Conservation (phyloP, 2,797 vertebrate species). For the Darevskia nairensis region DNA sequence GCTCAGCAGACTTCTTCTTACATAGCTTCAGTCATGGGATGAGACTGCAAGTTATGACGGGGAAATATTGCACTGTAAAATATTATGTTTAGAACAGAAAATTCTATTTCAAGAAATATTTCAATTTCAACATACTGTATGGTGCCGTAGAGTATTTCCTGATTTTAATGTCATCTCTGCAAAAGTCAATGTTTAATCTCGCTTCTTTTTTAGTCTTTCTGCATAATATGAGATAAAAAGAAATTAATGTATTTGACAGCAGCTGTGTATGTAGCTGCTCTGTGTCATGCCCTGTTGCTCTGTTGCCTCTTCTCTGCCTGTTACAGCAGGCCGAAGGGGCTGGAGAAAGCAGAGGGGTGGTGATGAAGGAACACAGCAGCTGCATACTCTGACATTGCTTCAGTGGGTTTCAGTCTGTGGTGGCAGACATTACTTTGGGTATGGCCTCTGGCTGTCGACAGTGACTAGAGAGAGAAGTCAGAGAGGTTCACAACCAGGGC, state of each 20-base stretch:
- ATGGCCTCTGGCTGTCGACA: neutral
- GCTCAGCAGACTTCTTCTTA: neutral
- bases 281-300: neutral
- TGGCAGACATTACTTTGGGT: neutral
- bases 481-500: neutral
- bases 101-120: neutral
- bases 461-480: neutral
- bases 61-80: neutral
- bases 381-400: neutral
- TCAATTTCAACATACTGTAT: neutral
- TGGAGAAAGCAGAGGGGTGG: neutral
- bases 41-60: neutral
- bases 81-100: neutral
- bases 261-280: neutral
- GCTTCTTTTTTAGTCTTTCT: neutral
- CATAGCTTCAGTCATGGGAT: neutral
- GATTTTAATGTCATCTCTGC: slow-evolving; percentile 19
- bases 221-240: neutral
- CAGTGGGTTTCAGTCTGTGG: neutral
- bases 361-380: neutral
- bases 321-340: neutral
- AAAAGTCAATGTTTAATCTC: neutral
- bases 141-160: neutral
- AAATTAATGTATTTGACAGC: too few species aligned
- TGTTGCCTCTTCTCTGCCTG: neutral